Evolutionary conservation across 2,113 vertebrate species (phyloP), one percentile per base, ranked within the genome.

Genomic region (Ceyx melanurus): DNA sequence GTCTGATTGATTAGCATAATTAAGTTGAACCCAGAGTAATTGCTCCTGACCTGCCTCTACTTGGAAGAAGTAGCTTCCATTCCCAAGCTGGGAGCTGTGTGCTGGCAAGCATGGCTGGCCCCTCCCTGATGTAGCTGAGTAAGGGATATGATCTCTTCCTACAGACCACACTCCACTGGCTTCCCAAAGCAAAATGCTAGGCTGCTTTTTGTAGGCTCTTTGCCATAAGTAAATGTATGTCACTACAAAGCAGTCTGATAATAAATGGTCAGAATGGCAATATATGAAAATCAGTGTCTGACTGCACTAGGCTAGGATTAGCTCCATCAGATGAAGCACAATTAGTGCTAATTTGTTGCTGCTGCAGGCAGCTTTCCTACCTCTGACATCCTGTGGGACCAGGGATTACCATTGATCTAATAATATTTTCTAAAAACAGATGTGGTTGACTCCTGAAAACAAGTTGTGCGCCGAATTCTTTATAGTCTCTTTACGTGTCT

Each of bases 271-370:
- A 82, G 81, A 79, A 48, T 0, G 0, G 62, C 50, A 84, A 22
- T 33, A 50, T 65, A 75, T 15, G 62, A 87, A 76, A 93, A 79
- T 54, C 2, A 0, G 66, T 37, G 37, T 60, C 87, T 91, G 74
- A 40, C 54, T 86, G 78, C 54, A 45, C 35, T 79, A 45, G 42
- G 50, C 62, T 72, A 61, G 73, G 68, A 92, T 78, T 65, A 82
- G 21, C 70, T 87, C 81, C n/a, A 62, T 54, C 71, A 86, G 66
- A 76, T 46, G 80, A 92, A 90, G 78, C 42, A 66, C 37, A 76
- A 76, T 82, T 88, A 89, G 82, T 70, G 70, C 19, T 86, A 86
- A 95, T 93, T 82, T 82, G 54, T 16, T 37, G 15, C 42, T 35
- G n/a, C 45, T 77, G 35, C 65, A 81, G 35, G 19, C 73, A 70